Conservation (phyloP, 2,888 invertebrate genomes). For the Oscheius sp. region DNA sequence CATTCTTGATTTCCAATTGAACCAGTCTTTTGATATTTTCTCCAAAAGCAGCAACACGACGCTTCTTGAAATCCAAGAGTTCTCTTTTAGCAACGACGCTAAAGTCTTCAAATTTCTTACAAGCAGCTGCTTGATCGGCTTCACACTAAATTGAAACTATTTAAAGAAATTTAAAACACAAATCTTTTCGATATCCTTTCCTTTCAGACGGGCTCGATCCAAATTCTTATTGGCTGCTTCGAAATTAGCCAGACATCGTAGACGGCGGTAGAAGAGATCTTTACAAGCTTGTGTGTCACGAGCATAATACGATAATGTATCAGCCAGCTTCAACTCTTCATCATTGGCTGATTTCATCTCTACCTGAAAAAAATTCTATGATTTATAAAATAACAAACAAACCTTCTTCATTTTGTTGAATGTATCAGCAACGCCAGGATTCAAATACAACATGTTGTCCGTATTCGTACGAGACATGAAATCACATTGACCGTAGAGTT, state of each 20-base stretch:
- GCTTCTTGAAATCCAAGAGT: conserved; percentile 73
- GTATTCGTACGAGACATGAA: conserved; percentile 91
- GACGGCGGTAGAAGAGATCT: conserved; percentile 88
- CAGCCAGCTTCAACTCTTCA: conserved; percentile 93
- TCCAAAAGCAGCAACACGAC: conserved; percentile 91
- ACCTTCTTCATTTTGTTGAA: conserved; percentile 61
- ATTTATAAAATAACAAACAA: conserved; percentile 87
- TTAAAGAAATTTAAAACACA: no score
- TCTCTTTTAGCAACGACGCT: conserved; percentile 91
- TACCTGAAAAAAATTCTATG: conserved; percentile 81
- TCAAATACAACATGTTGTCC: conserved; percentile 79
- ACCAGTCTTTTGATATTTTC: conserved; percentile 95
- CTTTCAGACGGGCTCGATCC: conserved; percentile 94
- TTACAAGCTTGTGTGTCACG: conserved; percentile 96
- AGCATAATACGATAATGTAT: conserved; percentile 96
- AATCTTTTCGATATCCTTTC: conserved; percentile 96
- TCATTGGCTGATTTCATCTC: conserved; percentile 96
- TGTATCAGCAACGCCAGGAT: conserved; percentile 73
- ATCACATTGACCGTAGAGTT: conserved; percentile 88
- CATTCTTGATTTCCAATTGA: conserved; percentile 94
- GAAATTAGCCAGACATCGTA: conserved; percentile 91
- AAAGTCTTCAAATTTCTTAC: conserved; percentile 94
- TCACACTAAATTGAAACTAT: conserved; percentile 90
- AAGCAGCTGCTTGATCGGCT: conserved; percentile 90
- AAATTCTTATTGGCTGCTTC: conserved; percentile 94